A percentile compares a stretch with the other conserved stretches of the same genome.
Evolutionary conservation across 1,140 invertebrate species (phyloP).

Genomic region (Drosophila repleta): DNA sequence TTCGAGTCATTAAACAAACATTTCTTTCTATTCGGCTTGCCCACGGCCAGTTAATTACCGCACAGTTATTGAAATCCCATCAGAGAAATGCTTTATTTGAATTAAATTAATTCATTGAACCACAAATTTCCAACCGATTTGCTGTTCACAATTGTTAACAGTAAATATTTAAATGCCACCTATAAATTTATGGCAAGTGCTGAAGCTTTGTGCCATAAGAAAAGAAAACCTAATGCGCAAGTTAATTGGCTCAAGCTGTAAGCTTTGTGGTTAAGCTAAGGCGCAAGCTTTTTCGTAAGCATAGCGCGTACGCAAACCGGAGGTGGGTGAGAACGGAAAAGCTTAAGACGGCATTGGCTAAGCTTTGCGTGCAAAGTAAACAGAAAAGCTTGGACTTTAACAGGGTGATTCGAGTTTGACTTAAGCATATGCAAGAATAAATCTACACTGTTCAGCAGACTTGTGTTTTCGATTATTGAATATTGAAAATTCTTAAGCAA

Average conservation of each 20-base stretch:
- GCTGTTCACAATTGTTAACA: neutral
- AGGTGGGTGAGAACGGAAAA: slow-evolving; percentile 37
- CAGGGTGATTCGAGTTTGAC: slow-evolving; percentile 20
- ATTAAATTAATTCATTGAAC: slow-evolving; percentile 18
- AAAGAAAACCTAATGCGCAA: neutral
- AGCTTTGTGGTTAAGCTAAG: slow-evolving; percentile 17
- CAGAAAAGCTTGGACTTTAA: slow-evolving; percentile 28
- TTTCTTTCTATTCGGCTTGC: slow-evolving; percentile 7
- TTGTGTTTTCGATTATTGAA: no score
- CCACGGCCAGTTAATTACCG: slow-evolving; percentile 45
- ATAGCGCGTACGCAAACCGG: slow-evolving; percentile 57
- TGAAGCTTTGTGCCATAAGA: slow-evolving; percentile 17
- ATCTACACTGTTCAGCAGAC: no score
- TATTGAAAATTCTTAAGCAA: no score
- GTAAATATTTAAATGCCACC: slow-evolving; percentile 12
- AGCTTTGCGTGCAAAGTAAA: slow-evolving; percentile 42
- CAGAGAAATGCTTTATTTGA: neutral
- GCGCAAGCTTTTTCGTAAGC: slow-evolving; percentile 31
- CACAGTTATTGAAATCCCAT: slow-evolving; percentile 26
- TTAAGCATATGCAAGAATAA: no score
- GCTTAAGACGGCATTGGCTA: slow-evolving; percentile 41
- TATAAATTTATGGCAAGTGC: slow-evolving; percentile 13
- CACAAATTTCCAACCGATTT: slow-evolving; percentile 29
- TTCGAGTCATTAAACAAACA: slow-evolving; percentile 71
- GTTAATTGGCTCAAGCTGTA: neutral